A percentile compares a stretch with the other conserved stretches of the same genome.
phyloP scores from a whole-genome alignment of 2,113 vertebrate species.

The Dipodomys ordii region DNA sequence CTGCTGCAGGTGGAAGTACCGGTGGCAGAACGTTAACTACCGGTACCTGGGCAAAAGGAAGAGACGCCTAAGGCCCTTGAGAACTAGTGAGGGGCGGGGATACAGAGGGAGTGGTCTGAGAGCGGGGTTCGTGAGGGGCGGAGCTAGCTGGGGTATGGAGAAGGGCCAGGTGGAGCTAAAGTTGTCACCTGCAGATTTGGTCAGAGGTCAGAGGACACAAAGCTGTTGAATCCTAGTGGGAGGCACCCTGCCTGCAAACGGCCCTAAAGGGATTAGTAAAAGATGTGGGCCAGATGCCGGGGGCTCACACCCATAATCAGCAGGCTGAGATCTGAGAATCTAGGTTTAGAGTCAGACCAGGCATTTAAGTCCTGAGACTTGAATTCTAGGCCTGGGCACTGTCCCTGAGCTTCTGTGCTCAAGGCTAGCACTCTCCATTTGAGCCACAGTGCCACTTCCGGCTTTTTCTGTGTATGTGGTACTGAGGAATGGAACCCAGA shows the following conservation, averaged over 20 bases:
- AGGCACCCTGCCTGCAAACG: too few species aligned
- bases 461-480: too few species aligned
- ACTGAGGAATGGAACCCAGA: too few species aligned
- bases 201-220: accelerated
- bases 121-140: background rate
- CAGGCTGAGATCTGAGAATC: too few species aligned
- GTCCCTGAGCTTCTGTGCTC: too few species aligned
- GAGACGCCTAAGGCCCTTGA: background rate
- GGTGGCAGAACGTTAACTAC: constrained; percentile 59
- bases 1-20: constrained; percentile 39
- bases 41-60: constrained; percentile 61
- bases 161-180: background rate
- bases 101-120: background rate
- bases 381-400: background rate
- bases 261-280: too few species aligned
- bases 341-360: too few species aligned
- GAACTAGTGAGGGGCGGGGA: constrained; percentile 16
- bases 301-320: too few species aligned
- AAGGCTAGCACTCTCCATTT: too few species aligned
- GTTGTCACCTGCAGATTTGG: accelerated
- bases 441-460: too few species aligned
- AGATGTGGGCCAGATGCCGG: too few species aligned
- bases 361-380: background rate
- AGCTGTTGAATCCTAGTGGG: background rate
- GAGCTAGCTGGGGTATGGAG: background rate